Conservation (phyloP, 2,888 invertebrate genomes). For the Drosophila histrio region DNA sequence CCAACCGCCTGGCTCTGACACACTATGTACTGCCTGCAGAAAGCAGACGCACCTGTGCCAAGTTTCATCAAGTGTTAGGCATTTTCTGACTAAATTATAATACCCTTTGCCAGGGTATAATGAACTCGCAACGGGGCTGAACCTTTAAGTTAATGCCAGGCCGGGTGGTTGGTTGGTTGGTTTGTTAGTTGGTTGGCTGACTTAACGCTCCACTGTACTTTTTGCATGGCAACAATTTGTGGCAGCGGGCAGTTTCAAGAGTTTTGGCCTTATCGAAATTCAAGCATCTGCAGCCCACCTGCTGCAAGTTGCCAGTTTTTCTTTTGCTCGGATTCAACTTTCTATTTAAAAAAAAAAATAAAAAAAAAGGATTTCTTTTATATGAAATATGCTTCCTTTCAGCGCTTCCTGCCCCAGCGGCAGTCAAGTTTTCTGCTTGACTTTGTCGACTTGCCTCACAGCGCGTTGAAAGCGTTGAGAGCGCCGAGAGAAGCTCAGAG, state of each 20-base stretch:
- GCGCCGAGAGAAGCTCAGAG: background rate
- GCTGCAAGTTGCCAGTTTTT: constrained; percentile 12
- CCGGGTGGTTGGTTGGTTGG: background rate
- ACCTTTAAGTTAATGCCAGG: constrained; percentile 35
- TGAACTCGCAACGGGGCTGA: background rate
- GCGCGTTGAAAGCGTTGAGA: constrained; percentile 53
- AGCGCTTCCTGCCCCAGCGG: constrained; percentile 42
- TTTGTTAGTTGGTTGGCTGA: background rate
- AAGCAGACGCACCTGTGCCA: too few species aligned
- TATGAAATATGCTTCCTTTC: constrained; percentile 73
- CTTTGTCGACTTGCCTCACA: constrained; percentile 54
- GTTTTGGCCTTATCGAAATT: constrained; percentile 61
- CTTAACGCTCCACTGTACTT: constrained; percentile 25
- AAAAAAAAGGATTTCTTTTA: constrained; percentile 74
- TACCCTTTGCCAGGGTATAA: background rate
- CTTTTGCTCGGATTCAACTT: constrained; percentile 67
- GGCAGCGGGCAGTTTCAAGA: constrained; percentile 14
- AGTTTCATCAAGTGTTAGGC: background rate
- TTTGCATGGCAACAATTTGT: constrained; percentile 51
- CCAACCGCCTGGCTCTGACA: too few species aligned
- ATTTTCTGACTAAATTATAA: background rate
- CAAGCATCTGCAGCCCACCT: constrained; percentile 52
- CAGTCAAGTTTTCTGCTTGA: constrained; percentile 75
- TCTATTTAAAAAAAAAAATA: constrained; percentile 74
- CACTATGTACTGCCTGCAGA: too few species aligned